Evolutionary conservation across 2,888 invertebrate genomes (phyloP).

Genomic region (Hyles lineata): DNA sequence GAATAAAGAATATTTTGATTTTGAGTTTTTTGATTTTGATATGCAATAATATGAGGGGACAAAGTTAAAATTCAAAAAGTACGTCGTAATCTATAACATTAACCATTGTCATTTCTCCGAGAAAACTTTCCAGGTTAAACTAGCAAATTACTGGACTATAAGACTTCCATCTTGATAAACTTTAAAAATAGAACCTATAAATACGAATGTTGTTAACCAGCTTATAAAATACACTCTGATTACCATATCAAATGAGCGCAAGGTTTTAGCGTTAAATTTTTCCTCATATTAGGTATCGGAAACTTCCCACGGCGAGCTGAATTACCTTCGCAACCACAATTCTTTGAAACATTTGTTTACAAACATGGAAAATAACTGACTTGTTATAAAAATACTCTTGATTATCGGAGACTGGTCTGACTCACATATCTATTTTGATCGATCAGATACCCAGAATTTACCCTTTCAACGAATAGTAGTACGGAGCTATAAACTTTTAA

Average conservation of each 20-base stretch:
- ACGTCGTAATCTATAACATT: no score
- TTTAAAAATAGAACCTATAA: not conserved
- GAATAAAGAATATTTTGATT: no score
- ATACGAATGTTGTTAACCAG: not conserved
- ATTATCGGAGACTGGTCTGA: not conserved
- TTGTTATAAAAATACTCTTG: not conserved
- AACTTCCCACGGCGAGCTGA: constrained; percentile 6
- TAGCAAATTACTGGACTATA: no score
- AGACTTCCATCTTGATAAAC: no score
- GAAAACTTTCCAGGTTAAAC: no score
- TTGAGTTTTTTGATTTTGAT: no score
- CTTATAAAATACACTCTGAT: not conserved
- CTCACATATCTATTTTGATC: not conserved
- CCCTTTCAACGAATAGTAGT: no score
- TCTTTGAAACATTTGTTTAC: constrained; percentile 29
- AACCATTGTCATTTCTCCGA: no score
- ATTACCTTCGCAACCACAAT: not conserved
- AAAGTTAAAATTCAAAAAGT: no score
- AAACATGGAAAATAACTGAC: constrained; percentile 22
- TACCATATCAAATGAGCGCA: not conserved
- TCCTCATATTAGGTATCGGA: constrained; percentile 13
- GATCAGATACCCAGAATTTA: no score
- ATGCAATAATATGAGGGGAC: no score
- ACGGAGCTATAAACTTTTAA: no score
- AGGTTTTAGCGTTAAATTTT: not conserved